Evolutionary conservation across 2,797 vertebrate genomes (phyloP).

Genomic region (Cryptoblepharus egeriae): DNA sequence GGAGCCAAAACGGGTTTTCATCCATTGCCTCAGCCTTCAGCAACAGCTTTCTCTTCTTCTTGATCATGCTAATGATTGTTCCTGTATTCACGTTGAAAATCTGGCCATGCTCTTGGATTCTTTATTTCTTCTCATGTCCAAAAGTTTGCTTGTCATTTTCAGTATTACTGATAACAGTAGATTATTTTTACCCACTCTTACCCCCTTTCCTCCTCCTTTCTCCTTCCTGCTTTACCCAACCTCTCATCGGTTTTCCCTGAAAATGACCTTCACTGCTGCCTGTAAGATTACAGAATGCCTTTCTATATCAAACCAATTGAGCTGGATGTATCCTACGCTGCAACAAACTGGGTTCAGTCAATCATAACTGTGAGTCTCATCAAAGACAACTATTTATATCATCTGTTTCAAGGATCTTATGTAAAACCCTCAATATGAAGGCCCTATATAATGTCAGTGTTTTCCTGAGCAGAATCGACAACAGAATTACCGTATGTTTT

Average conservation of each 20-base stretch:
- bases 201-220: neutral
- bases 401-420: neutral
- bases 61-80: neutral
- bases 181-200: neutral
- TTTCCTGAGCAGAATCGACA: neutral
- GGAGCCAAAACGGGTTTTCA: neutral
- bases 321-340: neutral
- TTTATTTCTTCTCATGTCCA: neutral
- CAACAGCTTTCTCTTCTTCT: conserved; percentile 4
- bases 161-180: neutral
- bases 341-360: neutral
- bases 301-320: neutral
- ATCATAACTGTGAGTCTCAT: neutral
- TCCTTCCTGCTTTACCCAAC: neutral
- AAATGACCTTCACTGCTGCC: neutral
- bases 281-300: neutral
- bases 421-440: neutral
- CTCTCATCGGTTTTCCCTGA: neutral
- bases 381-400: neutral
- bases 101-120: neutral
- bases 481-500: neutral
- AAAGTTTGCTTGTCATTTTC: neutral
- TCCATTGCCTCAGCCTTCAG: neutral
- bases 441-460: neutral
- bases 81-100: neutral